Base-by-base conservation (phyloP, 2,113 vertebrate genomes). In the Pollachius pollachius region DNA sequence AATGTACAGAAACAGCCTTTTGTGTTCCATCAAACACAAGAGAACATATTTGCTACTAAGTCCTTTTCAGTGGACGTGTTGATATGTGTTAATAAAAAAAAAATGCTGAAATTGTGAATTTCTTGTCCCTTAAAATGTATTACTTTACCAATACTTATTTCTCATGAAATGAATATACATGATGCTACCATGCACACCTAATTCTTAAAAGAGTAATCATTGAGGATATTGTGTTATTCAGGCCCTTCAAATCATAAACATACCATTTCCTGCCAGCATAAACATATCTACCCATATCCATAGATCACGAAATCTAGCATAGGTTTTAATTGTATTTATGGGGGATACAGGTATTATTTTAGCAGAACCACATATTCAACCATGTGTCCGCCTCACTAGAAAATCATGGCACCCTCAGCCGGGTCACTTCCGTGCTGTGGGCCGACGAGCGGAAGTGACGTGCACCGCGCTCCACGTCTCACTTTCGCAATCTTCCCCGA, bases 11-110 rank as follows among this genome's bases (percentile, higher is more conserved):
- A 93, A 86, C 87, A 87, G 92, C 90, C 94, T 95, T 96, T 94
- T 96, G 94, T 90, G 91, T 94, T 89, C 82, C 79, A 77, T 69
- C 78, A 81, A 92, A 90, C 84, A 72, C 94, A 94, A 94, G 93
- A 90, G 88, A 94, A 92, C 89, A 93, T 94, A 92, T 96, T 96
- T 95, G 93, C 94, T 95, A 95, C 94, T 93, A 94, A 88, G 94
- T 95, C 94, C 94, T 93, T 72, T 72, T 92, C 94, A 90, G 87
- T 92, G 95, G 94, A 95, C 94, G 92, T 91, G 90, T 95, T 96
- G 92, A 94, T 94, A 95, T 94, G 94, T 94, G 94, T 95, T 95
- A 95, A 94, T 94, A 95, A 95, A 94, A 91, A 95, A 94, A 91
- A 93, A 93, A 91, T 91, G 89, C 92, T 92, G 88, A 92, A 92